Evolutionary conservation across 2,888 invertebrate species (phyloP).

Genomic region (Tipula lateralis): DNA sequence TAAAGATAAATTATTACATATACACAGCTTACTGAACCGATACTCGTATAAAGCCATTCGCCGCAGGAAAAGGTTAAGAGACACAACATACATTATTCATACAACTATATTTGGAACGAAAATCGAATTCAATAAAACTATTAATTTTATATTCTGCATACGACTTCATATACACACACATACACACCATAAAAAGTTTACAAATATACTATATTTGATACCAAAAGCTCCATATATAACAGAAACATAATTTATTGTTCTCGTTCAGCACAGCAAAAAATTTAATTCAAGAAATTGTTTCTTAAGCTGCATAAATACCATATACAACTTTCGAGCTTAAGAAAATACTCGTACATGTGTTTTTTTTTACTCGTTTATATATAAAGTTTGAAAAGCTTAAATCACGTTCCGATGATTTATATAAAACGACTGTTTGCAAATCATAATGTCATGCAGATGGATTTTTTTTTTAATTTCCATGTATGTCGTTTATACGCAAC

Average conservation of each 20-base stretch:
- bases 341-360: too few relatives aligned
- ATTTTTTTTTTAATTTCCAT: not conserved
- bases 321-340: not conserved
- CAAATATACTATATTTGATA: not conserved
- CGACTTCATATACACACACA: too few relatives aligned
- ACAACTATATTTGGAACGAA: not conserved
- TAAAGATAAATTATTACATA: too few relatives aligned
- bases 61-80: too few relatives aligned
- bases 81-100: not conserved
- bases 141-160: not conserved
- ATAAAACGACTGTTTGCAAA: not conserved
- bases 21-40: too few relatives aligned
- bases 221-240: not conserved
- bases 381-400: not conserved
- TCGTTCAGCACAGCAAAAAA: not conserved
- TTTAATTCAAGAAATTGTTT: slow-evolving; percentile 13
- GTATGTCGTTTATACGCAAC: not conserved
- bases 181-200: not conserved
- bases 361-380: too few relatives aligned
- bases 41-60: too few relatives aligned
- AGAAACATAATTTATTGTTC: not conserved
- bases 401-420: slow-evolving; percentile 19
- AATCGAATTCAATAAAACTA: not conserved
- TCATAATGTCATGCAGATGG: not conserved
- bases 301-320: slow-evolving; percentile 24